Percentiles rank a stretch among this genome's conserved stretches.
These are phyloP conservation scores for Limnothrissa miodon DNA, from an alignment of 2,113 vertebrate species.

Conservation along the genomic window DNA sequence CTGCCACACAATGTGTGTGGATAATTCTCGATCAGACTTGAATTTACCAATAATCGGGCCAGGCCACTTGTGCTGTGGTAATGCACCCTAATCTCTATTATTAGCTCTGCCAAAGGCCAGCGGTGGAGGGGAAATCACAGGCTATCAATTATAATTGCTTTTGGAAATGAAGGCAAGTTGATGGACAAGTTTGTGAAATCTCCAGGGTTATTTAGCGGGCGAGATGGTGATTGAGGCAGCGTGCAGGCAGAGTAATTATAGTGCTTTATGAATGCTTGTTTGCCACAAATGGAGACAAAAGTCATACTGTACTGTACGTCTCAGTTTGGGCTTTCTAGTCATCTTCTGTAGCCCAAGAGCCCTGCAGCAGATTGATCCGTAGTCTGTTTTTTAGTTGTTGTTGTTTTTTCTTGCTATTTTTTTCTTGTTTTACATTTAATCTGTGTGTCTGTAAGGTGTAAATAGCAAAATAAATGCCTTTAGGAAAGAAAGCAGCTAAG, in stretches of 20 bases:
- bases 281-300: not conserved
- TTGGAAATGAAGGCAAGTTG: constrained; percentile 31
- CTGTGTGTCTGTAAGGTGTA: constrained; percentile 37
- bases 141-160: constrained; percentile 37
- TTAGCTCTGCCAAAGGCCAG: constrained; percentile 32
- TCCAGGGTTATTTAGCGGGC: not conserved
- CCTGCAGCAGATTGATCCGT: not conserved
- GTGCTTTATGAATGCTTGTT: constrained; percentile 22
- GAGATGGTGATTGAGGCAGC: not conserved
- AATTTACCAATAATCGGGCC: constrained; percentile 39
- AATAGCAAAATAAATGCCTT: constrained; percentile 34
- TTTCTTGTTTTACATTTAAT: constrained; percentile 28
- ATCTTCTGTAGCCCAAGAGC: not conserved
- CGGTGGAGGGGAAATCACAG: constrained; percentile 19
- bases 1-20: not conserved
- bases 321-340: not conserved
- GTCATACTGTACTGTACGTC: not conserved
- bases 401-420: too few relatives aligned
- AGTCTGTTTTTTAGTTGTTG: not conserved
- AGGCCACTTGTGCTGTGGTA: constrained; percentile 28
- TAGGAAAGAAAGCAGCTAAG: constrained; percentile 15
- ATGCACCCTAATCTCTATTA: constrained; percentile 36
- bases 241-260: constrained; percentile 5
- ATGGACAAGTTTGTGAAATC: constrained; percentile 32
- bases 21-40: constrained; percentile 24